Percentiles rank a stretch among this genome's conserved stretches.
phyloP scores from a whole-genome alignment of 92 coral and sea anemone species.

The Porites divaricata region DNA sequence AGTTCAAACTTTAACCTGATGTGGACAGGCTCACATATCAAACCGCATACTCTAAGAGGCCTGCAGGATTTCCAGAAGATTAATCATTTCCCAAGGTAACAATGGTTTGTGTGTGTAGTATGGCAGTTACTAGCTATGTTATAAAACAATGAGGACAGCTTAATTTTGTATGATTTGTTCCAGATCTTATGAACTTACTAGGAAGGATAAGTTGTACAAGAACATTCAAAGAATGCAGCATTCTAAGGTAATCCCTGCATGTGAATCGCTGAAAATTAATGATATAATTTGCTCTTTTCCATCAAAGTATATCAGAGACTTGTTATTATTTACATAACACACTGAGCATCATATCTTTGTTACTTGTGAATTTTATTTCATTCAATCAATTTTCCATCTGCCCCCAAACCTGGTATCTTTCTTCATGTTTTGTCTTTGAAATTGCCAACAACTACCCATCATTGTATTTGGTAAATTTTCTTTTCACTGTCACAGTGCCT shows the following conservation, averaged over 20 bases:
- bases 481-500: no score
- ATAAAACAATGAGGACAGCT: no score
- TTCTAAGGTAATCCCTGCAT: constrained; percentile 55
- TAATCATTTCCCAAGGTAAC: constrained; percentile 97
- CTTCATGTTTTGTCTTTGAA: no score
- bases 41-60: constrained; percentile 96
- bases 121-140: background rate
- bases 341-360: no score
- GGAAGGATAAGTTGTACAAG: constrained; percentile 94
- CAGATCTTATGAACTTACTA: constrained; percentile 97
- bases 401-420: no score
- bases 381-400: no score
- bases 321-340: no score
- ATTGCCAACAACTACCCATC: no score
- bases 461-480: no score
- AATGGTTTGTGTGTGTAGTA: background rate
- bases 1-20: constrained; percentile 95
- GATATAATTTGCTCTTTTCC: no score
- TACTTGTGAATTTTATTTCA: no score
- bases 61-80: constrained; percentile 96
- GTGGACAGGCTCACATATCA: constrained; percentile 99
- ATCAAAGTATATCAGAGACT: no score
- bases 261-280: background rate
- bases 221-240: constrained; percentile 96
- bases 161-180: background rate